phyloP scores from a whole-genome alignment of 2,113 vertebrate genomes.

The Ranitomeya variabilis region DNA sequence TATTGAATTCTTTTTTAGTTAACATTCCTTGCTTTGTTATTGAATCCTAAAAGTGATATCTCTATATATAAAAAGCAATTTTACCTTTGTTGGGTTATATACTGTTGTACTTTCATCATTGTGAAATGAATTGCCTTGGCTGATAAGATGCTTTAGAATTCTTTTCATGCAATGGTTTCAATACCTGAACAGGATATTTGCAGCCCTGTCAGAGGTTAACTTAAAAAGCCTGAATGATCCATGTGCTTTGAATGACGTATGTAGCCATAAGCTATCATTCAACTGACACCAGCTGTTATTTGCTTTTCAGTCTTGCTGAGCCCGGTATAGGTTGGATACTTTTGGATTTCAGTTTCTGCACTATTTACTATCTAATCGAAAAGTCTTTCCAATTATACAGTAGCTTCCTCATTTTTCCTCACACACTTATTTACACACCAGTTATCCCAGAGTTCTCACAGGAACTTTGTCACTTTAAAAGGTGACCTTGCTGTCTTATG shows the following conservation, averaged over 20 bases:
- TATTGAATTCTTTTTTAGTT: slow-evolving; percentile 5
- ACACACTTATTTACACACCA: neutral
- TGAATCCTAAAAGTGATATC: slow-evolving; percentile 10
- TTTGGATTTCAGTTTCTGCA: neutral
- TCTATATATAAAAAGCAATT: neutral
- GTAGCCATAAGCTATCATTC: slow-evolving; percentile 9
- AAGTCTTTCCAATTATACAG: neutral
- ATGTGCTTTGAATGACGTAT: neutral
- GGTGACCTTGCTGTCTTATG: neutral
- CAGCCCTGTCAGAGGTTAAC: slow-evolving; percentile 20
- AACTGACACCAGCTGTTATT: slow-evolving; percentile 14
- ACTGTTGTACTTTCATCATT: neutral
- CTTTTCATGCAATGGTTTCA: neutral
- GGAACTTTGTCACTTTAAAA: neutral
- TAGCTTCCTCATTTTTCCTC: neutral
- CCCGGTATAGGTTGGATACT: neutral
- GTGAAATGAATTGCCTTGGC: neutral
- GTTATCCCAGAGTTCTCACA: neutral
- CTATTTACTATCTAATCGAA: neutral
- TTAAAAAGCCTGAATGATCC: slow-evolving; percentile 8
- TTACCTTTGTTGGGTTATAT: neutral
- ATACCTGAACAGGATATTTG: slow-evolving; percentile 4
- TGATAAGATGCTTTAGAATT: neutral
- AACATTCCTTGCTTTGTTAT: neutral
- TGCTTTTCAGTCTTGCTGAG: neutral